Percentiles rank a stretch among this genome's conserved stretches.
Evolutionary conservation across 2,888 invertebrate species (phyloP).

Genomic region (Stenodema calcarata): DNA sequence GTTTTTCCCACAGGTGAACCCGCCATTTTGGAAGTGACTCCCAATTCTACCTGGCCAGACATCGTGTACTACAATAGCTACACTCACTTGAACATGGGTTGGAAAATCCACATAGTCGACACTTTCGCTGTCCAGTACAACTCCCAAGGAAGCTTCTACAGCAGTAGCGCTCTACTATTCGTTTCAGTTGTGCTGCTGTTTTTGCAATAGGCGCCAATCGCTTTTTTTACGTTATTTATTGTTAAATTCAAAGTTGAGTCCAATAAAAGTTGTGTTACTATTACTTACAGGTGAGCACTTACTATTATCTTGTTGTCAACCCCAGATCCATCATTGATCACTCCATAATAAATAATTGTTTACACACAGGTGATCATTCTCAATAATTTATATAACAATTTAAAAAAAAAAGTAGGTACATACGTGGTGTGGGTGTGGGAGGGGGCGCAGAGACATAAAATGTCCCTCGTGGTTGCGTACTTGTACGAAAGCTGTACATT

Average conservation of each 20-base stretch:
- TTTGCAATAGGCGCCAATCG: background rate
- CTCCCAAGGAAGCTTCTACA: background rate
- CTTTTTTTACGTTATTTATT: background rate
- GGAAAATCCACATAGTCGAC: slow-evolving; percentile 90
- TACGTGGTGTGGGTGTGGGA: no score
- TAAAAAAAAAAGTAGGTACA: no score
- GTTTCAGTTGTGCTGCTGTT: background rate
- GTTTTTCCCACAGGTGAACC: slow-evolving; percentile 66
- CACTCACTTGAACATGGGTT: slow-evolving; percentile 93
- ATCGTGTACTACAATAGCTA: slow-evolving; percentile 92
- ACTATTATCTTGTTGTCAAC: no score
- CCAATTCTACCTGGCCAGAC: slow-evolving; percentile 91
- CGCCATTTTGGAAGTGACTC: slow-evolving; percentile 78
- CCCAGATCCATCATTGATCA: no score
- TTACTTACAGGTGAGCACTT: no score
- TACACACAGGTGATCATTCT: no score
- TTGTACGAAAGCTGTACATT: no score
- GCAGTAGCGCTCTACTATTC: background rate
- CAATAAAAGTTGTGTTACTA: background rate
- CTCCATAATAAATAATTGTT: no score
- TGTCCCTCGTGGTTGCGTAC: no score
- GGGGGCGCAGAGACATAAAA: no score
- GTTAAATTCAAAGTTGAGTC: background rate
- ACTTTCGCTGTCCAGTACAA: slow-evolving; percentile 63
- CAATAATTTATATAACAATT: no score